phyloP scores from a whole-genome alignment of 2,797 vertebrate genomes.

The Vespertilio murinus region DNA sequence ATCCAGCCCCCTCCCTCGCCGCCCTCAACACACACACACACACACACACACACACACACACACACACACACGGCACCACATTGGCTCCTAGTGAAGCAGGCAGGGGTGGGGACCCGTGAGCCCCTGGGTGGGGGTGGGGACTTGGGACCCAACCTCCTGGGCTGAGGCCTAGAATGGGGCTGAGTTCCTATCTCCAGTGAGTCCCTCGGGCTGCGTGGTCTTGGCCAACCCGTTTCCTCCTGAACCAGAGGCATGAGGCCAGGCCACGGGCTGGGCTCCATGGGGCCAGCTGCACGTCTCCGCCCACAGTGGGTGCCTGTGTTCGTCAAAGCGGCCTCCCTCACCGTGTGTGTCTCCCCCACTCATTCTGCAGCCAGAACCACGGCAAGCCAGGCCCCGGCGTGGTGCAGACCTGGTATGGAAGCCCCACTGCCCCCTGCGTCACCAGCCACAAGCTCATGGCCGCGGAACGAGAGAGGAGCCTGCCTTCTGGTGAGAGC shows the following conservation, averaged over 20 bases:
- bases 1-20: neutral
- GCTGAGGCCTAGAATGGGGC: neutral
- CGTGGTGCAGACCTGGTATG: slow-evolving; percentile 85
- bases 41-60: no score
- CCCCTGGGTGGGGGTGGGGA: accelerated
- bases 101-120: neutral
- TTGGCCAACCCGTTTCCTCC: neutral
- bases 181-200: neutral
- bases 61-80: no score
- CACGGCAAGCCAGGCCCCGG: slow-evolving; percentile 87
- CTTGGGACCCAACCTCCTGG: neutral
- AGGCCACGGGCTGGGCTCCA: accelerated
- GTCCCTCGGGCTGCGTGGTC: accelerated
- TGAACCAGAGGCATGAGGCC: accelerated
- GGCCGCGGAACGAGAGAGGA: slow-evolving; percentile 88
- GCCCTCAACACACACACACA: accelerated
- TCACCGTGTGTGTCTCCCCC: neutral
- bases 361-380: slow-evolving; percentile 84
- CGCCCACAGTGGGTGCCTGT: accelerated
- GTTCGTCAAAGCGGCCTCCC: accelerated
- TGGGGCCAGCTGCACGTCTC: accelerated
- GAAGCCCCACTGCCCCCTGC: slow-evolving; percentile 87
- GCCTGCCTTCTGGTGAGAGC: slow-evolving; percentile 88
- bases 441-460: slow-evolving; percentile 88
- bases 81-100: neutral